Percentiles rank a stretch among this genome's conserved stretches.
Conservation (phyloP, 2,888 invertebrate genomes). For the Xestia sexstrigata region DNA sequence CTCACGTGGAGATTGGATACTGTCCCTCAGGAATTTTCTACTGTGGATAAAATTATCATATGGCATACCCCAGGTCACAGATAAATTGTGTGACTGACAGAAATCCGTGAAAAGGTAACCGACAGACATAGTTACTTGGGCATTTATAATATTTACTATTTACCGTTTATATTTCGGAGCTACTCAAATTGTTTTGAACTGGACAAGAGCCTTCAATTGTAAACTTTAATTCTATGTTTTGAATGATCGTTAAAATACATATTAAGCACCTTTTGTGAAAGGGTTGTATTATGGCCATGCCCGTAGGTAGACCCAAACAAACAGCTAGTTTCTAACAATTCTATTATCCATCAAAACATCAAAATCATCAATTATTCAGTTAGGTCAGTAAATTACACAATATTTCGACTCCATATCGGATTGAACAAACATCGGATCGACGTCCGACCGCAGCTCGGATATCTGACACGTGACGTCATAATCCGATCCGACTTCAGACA, state of each 20-base stretch:
- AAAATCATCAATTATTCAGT: slow-evolving; percentile 2
- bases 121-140: not conserved
- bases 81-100: not conserved
- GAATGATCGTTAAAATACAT: not conserved
- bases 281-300: not conserved
- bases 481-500: slow-evolving; percentile 28
- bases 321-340: not conserved
- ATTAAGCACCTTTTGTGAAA: not conserved
- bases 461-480: slow-evolving; percentile 53
- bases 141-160: not conserved
- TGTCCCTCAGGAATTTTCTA: not conserved
- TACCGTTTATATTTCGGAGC: not conserved
- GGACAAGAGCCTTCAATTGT: too few relatives aligned
- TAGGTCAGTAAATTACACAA: slow-evolving; percentile 5
- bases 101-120: not conserved
- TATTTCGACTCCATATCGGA: not conserved
- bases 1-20: too few relatives aligned
- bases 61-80: not conserved
- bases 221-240: not conserved
- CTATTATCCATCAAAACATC: not conserved
- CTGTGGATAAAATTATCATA: not conserved
- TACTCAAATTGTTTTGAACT: not conserved
- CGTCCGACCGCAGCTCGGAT: slow-evolving; percentile 15
- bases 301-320: not conserved
- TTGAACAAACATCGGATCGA: slow-evolving; percentile 19